Evolutionary conservation across 92 coral and sea anemone genomes (phyloP).

Genomic region (Palythoa grandis): DNA sequence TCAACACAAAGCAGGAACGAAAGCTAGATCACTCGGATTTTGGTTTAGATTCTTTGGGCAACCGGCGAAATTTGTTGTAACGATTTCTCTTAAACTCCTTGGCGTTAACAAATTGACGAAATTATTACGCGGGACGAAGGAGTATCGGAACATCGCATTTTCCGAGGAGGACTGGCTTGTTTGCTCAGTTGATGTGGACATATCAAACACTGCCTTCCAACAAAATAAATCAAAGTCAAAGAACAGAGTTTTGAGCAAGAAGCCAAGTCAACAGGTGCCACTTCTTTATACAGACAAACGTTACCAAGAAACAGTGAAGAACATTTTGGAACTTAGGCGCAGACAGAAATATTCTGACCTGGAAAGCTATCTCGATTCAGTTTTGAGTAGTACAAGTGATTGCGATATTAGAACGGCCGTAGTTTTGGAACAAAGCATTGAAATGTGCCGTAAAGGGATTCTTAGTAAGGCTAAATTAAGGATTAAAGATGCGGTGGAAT

Average conservation of each 20-base stretch:
- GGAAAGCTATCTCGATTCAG: constrained; percentile 62
- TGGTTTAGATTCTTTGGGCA: constrained; percentile 94
- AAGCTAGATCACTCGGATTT: constrained; percentile 71
- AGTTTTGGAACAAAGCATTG: constrained; percentile 84
- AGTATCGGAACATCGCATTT: constrained; percentile 34
- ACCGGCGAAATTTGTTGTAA: constrained; percentile 75
- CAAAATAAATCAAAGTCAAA: constrained; percentile 16
- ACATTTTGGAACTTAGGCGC: constrained; percentile 66
- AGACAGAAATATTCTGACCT: constrained; percentile 67
- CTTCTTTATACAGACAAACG: constrained; percentile 72
- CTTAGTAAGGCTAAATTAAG: constrained; percentile 78
- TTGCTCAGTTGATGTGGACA: constrained; percentile 77
- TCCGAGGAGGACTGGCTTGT: constrained; percentile 60
- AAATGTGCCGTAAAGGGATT: constrained; percentile 71
- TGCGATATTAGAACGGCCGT: constrained; percentile 74
- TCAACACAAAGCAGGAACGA: constrained; percentile 53
- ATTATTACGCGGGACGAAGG: constrained; percentile 50
- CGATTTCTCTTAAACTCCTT: constrained; percentile 68
- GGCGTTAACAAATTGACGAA: constrained; percentile 34
- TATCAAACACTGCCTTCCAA: constrained; percentile 43
- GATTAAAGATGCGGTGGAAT: constrained; percentile 83
- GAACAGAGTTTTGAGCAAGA: constrained; percentile 23
- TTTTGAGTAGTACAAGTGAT: constrained; percentile 64
- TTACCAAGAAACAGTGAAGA: constrained; percentile 66
- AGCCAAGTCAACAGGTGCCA: constrained; percentile 47